A percentile compares a stretch with the other conserved stretches of the same genome.
Evolutionary conservation across 2,113 vertebrate genomes (phyloP).

Genomic region (Thalassoma bifasciatum): DNA sequence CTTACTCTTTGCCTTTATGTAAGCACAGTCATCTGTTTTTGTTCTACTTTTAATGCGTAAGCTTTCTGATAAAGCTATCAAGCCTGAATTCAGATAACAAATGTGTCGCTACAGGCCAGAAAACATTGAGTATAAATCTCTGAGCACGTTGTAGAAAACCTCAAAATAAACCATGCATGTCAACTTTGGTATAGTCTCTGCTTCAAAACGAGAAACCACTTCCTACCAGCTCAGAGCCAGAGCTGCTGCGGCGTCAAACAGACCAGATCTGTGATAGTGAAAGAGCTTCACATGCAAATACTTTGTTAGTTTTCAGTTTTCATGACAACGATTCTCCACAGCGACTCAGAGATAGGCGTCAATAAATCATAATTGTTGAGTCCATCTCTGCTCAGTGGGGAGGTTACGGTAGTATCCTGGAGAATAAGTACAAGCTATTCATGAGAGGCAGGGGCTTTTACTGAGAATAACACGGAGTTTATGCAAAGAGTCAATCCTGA

Average conservation of each 20-base stretch:
- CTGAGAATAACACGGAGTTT: too few species aligned
- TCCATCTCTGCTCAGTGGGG: slow-evolving; percentile 11
- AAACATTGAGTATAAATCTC: slow-evolving; percentile 61
- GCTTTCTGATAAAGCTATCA: too few species aligned
- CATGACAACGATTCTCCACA: neutral
- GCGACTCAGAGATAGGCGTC: neutral
- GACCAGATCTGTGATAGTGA: slow-evolving; percentile 69
- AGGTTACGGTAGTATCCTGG: too few species aligned
- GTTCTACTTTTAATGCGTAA: neutral
- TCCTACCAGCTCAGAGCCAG: slow-evolving; percentile 80
- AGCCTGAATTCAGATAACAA: neutral
- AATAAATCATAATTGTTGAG: neutral
- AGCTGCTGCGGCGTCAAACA: slow-evolving; percentile 77
- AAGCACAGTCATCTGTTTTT: too few species aligned
- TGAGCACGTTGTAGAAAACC: slow-evolving; percentile 61
- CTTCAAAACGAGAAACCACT: slow-evolving; percentile 87
- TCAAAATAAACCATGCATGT: slow-evolving; percentile 74
- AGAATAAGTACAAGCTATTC: too few species aligned
- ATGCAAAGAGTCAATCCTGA: too few species aligned
- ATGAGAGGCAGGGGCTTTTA: too few species aligned
- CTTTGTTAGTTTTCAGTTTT: slow-evolving; percentile 29
- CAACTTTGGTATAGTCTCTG: slow-evolving; percentile 67
- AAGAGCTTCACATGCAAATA: slow-evolving; percentile 27
- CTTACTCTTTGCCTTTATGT: too few species aligned
- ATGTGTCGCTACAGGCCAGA: neutral